These are phyloP conservation scores for Cyprinodon brontotheroides DNA, from an alignment of 2,113 vertebrate species.

Conservation along the genomic window DNA sequence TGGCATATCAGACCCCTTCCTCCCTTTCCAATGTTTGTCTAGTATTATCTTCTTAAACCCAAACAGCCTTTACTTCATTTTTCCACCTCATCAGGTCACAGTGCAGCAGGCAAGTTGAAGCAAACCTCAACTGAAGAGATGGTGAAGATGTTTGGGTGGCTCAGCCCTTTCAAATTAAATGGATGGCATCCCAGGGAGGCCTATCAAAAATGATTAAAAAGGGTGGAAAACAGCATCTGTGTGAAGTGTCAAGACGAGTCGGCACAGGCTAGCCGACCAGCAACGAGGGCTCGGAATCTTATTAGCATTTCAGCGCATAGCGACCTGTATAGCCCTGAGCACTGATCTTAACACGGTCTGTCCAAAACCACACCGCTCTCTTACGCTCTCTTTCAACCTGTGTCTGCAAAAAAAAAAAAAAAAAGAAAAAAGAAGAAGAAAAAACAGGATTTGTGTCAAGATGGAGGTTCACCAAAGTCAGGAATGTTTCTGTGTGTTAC, in stretches of 20 bases:
- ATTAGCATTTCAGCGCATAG: constrained; percentile 78
- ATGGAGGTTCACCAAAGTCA: constrained; percentile 59
- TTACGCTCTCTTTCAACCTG: constrained; percentile 40
- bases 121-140: constrained; percentile 67
- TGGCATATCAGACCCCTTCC: constrained; percentile 25
- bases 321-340: constrained; percentile 76
- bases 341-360: constrained; percentile 69
- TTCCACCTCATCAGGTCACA: constrained; percentile 66
- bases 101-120: constrained; percentile 62
- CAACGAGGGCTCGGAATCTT: constrained; percentile 72
- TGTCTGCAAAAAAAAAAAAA: constrained; percentile 50
- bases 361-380: constrained; percentile 58
- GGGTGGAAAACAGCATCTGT: constrained; percentile 72
- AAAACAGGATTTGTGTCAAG: constrained; percentile 48
- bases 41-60: constrained; percentile 47
- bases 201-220: constrained; percentile 81
- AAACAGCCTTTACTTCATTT: constrained; percentile 46
- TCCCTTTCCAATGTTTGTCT: constrained; percentile 21
- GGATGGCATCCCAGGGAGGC: constrained; percentile 75
- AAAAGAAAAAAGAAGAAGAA: too few relatives aligned
- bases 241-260: constrained; percentile 77
- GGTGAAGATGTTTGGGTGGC: constrained; percentile 79
- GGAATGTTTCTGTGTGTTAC: constrained; percentile 64
- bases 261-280: constrained; percentile 71
- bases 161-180: constrained; percentile 78